Evolutionary conservation across 2,888 invertebrate genomes (phyloP), one percentile per base, ranked within the genome.

Genomic region (Tachina fera): DNA sequence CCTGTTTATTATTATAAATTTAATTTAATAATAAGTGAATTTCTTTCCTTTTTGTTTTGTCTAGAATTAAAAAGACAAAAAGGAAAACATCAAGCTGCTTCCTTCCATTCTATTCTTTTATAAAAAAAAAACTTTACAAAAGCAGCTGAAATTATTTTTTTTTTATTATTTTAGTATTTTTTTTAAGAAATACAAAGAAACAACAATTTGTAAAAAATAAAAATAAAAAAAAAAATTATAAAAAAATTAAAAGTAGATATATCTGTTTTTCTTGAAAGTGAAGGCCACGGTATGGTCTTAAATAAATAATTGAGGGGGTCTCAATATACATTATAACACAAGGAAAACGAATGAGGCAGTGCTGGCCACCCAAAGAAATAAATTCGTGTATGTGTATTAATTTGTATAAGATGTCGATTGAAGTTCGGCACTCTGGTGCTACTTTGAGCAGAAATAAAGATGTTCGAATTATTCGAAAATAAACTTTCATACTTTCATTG

Each of bases 131-230:
- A 88, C 16, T 49, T 83, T 60, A 68, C 67, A 67, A 89, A 89
- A 89, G 90, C 91, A 90, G 89, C 90, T 87, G 22, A 43, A 81
- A 88, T 85, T 89, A 87, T 86, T 81, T 81, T 87, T 72, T 90
- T 89, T 90, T 89, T 90, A 90, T 90, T 89, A 89, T 89, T 89
- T 91, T 90, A 91, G 91, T 90, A 90, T 91, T 91, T 90, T 83
- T 31, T 87, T 90, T 91, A 90, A 90, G 90, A 90, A 90, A 90
- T 89, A 90, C 88, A 90, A 89, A 90, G 31, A 88, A 71, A 63
- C 47, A 72, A 39, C 14, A 45, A 75, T 67, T 76, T 86, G 77
- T 78, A 70, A 78, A 78, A 78, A 47, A 53, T 19, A 70, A 90
- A 72, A 72, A 75, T 41, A 47, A 80, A 84, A 72, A 84, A 72